Evolutionary conservation across 2,797 vertebrate species (phyloP), one percentile per base, ranked within the genome.

Genomic region (Malacoctenus gilli): DNA sequence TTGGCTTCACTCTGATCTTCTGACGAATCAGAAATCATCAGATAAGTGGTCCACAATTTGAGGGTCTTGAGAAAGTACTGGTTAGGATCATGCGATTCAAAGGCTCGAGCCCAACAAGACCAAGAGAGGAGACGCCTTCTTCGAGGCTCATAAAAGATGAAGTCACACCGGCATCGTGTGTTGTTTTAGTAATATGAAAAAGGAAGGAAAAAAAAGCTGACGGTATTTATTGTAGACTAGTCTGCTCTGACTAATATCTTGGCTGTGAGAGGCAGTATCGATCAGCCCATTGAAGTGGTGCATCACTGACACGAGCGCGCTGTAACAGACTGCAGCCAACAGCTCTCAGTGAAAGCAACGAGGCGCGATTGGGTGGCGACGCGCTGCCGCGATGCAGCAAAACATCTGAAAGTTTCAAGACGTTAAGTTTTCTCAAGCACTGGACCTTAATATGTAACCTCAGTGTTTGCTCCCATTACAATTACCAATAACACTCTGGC

Each of bases 401-500:
- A 11, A 56, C 13, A 77, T 40, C 57, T 7, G 59, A 42, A 64
- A 53, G 21, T 46, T 54, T 39, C 15, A 16, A 70, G 67, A 59
- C 51, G 13, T 61, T 62, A 68, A 19, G 52, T 69, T 76, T 79
- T 76, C 50, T 44, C 52, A 39, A 69, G 55, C 53, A 53, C 50
- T 52, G 55, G 70, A 76, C 72, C 65, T 61, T 69, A 34, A 71
- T 72, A 62, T 69, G 84, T 75, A 78, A 77, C 72, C 74, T 72
- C 68, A 61, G 30, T 67, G 44, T 77, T 75, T 76, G 47, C 41
- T 76, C 46, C 68, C 38, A 68, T 87, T 88, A 85, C 76, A 88
- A 80, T 87, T 83, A 79, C 64, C 63, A 71, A 73, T 55, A 77
- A 44, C 72, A 75, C 57, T 69, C 54, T 19, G 43, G 19, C 15